Base-by-base conservation (phyloP, 2,888 invertebrate species). In the Idaea aversata region DNA sequence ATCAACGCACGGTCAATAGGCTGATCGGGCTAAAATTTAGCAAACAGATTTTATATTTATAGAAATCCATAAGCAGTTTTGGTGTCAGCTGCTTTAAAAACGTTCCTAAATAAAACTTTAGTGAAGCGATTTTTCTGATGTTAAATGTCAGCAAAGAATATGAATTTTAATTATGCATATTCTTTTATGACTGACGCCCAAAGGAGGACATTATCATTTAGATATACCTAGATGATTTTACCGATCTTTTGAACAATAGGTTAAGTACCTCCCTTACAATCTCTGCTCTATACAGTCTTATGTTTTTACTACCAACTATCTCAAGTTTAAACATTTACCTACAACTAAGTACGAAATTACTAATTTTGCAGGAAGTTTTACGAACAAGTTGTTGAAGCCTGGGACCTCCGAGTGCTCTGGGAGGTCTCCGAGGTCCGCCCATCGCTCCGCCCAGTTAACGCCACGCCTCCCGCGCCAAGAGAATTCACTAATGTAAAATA, bases 381-480 rank as follows among this genome's bases (percentile, higher is more conserved):
- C 85, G 82, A 86, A 86, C 86, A 87, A 88, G 85, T 87, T 79
- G 76, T 76, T 77, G 78, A 77, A 77, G 77, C 82, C 85, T 68
- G 73, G 79, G 83, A 85, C 82, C 80, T 74, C 77, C 63, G 79
- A 85, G 86, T 85, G 86, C 85, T 81, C 76, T 85, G 88, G 89
- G 90, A 90, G 87, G 88, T 79, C 89, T 81, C 88, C 68, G 72
- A 83, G 84, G 89, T 85, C 87, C 81, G 70, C 77, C 67, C 76
- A 72, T 68, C 61, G 83, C 83, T 87, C 85, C 92, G 92, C 92
- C 92, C 80, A 86, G 75, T 69, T 15, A 62, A 75, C 59, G 81
- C 83, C 88, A 88, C 92, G 91, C 91, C 91, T 80, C 81, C 69
- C 68, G 78, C 82, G 85, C 85, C 87, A 85, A 84, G 90, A 90